Percentiles rank a stretch among this genome's conserved stretches.
phyloP scores from a whole-genome alignment of 2,888 invertebrate species.

The Gasteruption jaculator region DNA sequence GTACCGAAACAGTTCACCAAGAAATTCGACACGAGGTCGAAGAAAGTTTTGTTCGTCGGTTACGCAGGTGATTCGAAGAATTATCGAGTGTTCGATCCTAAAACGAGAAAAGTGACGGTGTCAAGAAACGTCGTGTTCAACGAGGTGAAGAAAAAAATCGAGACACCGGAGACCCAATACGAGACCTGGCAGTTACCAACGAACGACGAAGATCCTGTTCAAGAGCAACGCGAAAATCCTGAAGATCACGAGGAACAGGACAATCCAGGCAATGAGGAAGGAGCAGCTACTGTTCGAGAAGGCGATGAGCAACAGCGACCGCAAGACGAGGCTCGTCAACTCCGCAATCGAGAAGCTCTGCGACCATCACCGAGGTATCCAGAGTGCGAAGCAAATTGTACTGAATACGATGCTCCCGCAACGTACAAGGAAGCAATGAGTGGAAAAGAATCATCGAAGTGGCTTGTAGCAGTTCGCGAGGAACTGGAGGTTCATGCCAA shows the following conservation, averaged over 20 bases:
- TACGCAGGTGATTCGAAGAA: constrained; percentile 17
- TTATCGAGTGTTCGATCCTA: constrained; percentile 15
- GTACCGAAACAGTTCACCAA: constrained; percentile 19
- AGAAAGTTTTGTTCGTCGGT: constrained; percentile 18
- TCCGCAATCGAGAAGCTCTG: neutral
- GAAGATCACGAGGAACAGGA: neutral
- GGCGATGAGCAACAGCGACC: neutral
- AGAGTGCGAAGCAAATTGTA: neutral
- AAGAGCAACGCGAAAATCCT: no score
- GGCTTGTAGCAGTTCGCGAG: no score
- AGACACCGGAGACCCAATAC: no score
- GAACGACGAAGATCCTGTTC: no score
- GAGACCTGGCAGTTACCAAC: no score
- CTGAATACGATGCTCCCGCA: no score
- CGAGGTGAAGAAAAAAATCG: no score
- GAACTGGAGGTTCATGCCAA: no score
- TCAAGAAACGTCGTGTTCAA: constrained; percentile 14
- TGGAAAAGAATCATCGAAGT: no score
- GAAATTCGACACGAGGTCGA: constrained; percentile 17
- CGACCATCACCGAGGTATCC: neutral
- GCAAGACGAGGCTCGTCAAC: neutral
- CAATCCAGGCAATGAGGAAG: neutral
- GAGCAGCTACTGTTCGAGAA: neutral
- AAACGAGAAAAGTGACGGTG: constrained; percentile 8
- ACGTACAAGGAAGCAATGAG: no score